Base-by-base conservation (phyloP, 2,797 vertebrate genomes). In the Malurus splendens region DNA sequence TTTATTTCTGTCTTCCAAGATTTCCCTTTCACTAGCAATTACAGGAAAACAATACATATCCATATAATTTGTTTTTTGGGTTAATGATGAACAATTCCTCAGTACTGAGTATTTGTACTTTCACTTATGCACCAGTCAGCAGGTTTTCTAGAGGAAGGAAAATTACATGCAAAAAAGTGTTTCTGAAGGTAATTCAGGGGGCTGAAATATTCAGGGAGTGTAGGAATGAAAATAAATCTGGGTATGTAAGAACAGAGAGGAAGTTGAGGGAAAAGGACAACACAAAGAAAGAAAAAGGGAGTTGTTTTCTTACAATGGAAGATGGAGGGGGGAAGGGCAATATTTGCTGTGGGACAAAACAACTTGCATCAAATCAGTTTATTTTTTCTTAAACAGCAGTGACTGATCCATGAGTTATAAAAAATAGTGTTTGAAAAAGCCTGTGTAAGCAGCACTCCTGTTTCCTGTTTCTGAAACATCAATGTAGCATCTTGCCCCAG, bases 81-180 rank as follows among this genome's bases (percentile, higher is more conserved):
- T 81, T 86, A 83, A 68, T 41, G n/a, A 51, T 13, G 12, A 81
- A 27, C 12, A 48, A 2, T 61, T 87, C 12, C 22, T 67, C 22
- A 51, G 8, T 50, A 67, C 5, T 27, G 25, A 60, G 30, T 36
- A 75, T 45, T 38, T 56, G 12, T 54, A 41, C 22, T 42, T 27
- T 78, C 47, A 60, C 8, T 19, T 60, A 6, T n/a, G 16, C 50
- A 52, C 0, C 0, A 36, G 6, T 5, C 3, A 8, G 9, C 5
- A 27, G 45, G 7, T 39, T 83, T 39, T 65, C 20, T 41, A 64
- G 28, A 41, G 15, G 5, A 50, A 5, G 9, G 14, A 56, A 79
- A 62, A 17, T 25, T 14, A 48, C 44, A 14, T 0, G 0, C 18
- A 52, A 54, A 12, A 48, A 9, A 56, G 44, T 30, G 19, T 54